phyloP scores from a whole-genome alignment of 2,797 vertebrate genomes.

The Rhinatrema bivittatum region DNA sequence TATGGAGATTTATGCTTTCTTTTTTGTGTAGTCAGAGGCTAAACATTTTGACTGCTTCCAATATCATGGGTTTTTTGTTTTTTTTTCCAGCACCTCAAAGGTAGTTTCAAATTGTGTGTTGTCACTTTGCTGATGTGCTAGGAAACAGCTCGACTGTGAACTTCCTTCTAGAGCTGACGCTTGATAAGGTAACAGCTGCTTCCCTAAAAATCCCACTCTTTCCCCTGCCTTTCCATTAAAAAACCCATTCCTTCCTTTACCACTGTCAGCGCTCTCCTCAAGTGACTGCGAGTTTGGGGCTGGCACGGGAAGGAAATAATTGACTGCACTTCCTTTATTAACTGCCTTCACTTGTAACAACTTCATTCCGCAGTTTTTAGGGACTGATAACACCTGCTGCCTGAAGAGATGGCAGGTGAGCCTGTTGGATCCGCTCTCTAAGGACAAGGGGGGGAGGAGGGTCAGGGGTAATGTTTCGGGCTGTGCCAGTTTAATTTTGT shows the following conservation, averaged over 20 bases:
- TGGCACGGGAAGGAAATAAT: constrained; percentile 32
- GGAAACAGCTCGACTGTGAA: constrained; percentile 30
- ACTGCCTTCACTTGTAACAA: constrained; percentile 33
- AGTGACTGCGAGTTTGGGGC: too few species aligned
- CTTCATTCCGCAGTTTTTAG: constrained; percentile 42
- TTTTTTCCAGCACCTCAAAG: constrained; percentile 16
- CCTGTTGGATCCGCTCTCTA: constrained; percentile 30
- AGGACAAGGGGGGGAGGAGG: too few species aligned
- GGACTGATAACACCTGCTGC: constrained; percentile 37
- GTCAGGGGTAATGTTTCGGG: constrained; percentile 33
- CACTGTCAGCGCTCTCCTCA: constrained; percentile 43
- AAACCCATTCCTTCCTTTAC: constrained; percentile 25
- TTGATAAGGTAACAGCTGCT: constrained; percentile 33
- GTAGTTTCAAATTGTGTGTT: constrained; percentile 7
- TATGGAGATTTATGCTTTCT: constrained; percentile 29
- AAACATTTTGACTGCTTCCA: constrained; percentile 2
- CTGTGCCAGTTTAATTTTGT: constrained; percentile 39
- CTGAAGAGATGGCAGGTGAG: constrained; percentile 27
- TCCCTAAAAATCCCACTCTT: constrained; percentile 14
- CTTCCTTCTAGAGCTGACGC: constrained; percentile 28
- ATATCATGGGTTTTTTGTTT: too few species aligned
- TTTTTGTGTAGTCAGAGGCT: constrained; percentile 5
- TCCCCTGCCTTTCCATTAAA: constrained; percentile 24
- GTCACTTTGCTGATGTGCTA: constrained; percentile 21
- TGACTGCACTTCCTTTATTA: constrained; percentile 41